These are phyloP conservation scores for Colostygia pectinataria DNA, from an alignment of 2,888 invertebrate species.

Conservation along the genomic window DNA sequence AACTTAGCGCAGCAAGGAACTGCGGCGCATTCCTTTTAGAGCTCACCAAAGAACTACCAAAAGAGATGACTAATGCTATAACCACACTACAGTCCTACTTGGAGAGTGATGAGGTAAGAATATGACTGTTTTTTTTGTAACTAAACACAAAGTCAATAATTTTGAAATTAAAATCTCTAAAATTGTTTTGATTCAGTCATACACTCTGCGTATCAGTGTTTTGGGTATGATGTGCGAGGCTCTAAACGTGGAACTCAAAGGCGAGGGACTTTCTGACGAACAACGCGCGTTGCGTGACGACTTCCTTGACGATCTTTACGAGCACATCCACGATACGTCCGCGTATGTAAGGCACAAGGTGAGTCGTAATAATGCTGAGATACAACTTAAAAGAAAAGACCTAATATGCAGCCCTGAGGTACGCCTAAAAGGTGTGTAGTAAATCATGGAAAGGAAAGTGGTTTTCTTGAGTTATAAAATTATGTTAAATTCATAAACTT, in stretches of 20 bases:
- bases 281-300: constrained; percentile 88
- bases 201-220: constrained; percentile 90
- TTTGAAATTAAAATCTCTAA: neutral
- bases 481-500: no score
- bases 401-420: neutral
- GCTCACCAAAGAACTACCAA: constrained; percentile 84
- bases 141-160: neutral
- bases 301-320: constrained; percentile 89
- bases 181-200: constrained; percentile 72
- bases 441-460: neutral
- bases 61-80: constrained; percentile 83
- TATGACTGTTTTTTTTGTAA: no score
- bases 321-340: constrained; percentile 92
- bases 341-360: constrained; percentile 94
- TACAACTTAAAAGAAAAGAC: neutral
- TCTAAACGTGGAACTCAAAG: constrained; percentile 87
- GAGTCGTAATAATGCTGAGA: constrained; percentile 7
- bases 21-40: constrained; percentile 85
- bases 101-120: constrained; percentile 80
- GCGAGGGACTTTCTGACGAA: constrained; percentile 87
- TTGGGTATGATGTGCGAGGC: constrained; percentile 92
- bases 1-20: constrained; percentile 68
- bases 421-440: neutral
- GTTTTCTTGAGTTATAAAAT: no score
- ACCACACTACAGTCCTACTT: constrained; percentile 84